A percentile compares a stretch with the other conserved stretches of the same genome.
phyloP scores from a whole-genome alignment of 1,140 invertebrate genomes.

The Papilio dardanus region DNA sequence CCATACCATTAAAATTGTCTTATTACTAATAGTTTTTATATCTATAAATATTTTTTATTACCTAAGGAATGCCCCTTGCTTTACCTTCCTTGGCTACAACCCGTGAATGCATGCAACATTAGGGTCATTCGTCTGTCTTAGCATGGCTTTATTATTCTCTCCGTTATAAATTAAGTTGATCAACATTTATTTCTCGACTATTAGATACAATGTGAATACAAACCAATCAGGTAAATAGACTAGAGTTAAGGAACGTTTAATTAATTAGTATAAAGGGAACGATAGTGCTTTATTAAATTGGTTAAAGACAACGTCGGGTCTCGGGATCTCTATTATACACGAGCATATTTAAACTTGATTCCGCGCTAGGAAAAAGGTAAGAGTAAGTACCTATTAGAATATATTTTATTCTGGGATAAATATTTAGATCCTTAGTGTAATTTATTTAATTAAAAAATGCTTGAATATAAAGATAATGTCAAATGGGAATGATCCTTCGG shows the following conservation, averaged over 20 bases:
- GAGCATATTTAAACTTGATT: not conserved
- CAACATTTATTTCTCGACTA: too few relatives aligned
- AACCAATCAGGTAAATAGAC: not conserved
- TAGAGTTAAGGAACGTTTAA: not conserved
- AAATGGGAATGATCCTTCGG: not conserved
- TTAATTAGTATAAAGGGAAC: not conserved
- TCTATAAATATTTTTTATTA: too few relatives aligned
- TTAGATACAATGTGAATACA: too few relatives aligned
- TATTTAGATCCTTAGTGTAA: not conserved
- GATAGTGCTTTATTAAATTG: slow-evolving; percentile 2
- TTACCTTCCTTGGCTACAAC: too few relatives aligned
- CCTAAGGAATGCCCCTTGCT: too few relatives aligned
- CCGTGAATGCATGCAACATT: too few relatives aligned
- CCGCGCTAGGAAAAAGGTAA: not conserved
- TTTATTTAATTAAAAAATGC: not conserved
- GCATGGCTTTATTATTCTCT: too few relatives aligned
- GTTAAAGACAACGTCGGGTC: not conserved
- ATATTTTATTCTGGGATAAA: not conserved
- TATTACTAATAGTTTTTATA: too few relatives aligned
- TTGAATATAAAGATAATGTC: not conserved
- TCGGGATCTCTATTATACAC: not conserved
- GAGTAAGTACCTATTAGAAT: not conserved
- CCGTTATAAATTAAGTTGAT: too few relatives aligned
- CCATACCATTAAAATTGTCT: too few relatives aligned
- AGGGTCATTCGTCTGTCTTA: too few relatives aligned